Conservation (phyloP, 2,113 vertebrate genomes). For the Tragelaphus buxtoni region DNA sequence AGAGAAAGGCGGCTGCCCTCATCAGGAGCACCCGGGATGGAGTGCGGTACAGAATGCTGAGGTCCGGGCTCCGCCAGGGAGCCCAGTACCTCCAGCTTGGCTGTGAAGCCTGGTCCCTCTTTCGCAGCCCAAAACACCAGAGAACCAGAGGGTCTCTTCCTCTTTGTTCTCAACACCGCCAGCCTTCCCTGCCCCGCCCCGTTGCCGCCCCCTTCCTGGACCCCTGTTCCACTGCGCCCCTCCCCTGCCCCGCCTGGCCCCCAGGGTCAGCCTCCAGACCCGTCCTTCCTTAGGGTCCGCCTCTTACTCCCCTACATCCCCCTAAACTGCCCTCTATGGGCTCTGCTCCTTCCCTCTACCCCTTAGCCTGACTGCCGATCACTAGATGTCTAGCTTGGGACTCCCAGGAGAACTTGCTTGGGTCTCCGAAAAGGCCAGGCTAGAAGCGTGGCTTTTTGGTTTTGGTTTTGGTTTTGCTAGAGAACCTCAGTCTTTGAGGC, state of each 20-base stretch:
- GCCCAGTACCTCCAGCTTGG: background rate
- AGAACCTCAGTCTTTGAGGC: background rate
- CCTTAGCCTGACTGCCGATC: background rate
- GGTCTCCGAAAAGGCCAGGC: background rate
- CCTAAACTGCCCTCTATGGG: background rate
- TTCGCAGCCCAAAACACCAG: background rate
- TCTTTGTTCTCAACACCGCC: background rate
- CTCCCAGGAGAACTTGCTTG: background rate
- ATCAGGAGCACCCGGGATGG: background rate
- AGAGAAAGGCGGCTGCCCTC: background rate
- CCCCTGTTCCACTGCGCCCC: background rate
- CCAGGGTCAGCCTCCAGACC: background rate
- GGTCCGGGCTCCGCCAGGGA: too few species aligned
- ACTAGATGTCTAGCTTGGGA: background rate
- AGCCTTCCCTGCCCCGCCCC: background rate
- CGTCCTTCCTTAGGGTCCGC: background rate
- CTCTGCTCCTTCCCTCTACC: background rate
- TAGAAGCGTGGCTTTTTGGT: background rate
- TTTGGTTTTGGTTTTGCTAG: background rate
- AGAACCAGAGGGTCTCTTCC: background rate
- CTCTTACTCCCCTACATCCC: background rate
- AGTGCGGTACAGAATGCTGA: background rate
- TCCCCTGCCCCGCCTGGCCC: background rate
- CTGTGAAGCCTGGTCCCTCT: background rate
- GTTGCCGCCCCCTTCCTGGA: background rate